Evolutionary conservation across 2,888 invertebrate species (phyloP).

Genomic region (Drosophila silvestris): DNA sequence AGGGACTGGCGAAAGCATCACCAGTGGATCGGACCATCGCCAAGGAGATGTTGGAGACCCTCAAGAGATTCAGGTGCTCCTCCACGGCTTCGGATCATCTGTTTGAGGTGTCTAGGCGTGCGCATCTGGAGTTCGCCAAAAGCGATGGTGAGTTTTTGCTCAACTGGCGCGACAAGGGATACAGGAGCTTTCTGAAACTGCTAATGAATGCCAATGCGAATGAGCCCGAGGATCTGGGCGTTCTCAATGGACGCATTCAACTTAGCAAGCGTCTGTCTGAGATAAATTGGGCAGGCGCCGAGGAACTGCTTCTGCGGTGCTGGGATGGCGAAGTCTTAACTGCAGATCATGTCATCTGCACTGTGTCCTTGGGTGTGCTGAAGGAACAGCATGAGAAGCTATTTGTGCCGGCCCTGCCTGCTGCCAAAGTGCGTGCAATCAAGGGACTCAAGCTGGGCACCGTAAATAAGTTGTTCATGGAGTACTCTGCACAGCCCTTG

Average conservation of each 20-base stretch:
- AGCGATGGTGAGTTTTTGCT: slow-evolving; percentile 90
- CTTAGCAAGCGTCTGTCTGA: slow-evolving; percentile 69
- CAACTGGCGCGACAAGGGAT: slow-evolving; percentile 92
- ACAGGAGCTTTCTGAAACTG: slow-evolving; percentile 88
- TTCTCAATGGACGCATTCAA: slow-evolving; percentile 78
- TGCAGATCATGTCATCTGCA: slow-evolving; percentile 88
- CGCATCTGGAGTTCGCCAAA: slow-evolving; percentile 87
- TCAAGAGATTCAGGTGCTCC: slow-evolving; percentile 85
- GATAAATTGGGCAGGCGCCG: slow-evolving; percentile 65
- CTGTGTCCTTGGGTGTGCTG: slow-evolving; percentile 87
- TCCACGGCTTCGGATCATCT: slow-evolving; percentile 88
- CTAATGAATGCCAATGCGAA: slow-evolving; percentile 85
- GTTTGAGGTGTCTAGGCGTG: slow-evolving; percentile 89
- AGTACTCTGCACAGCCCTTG: slow-evolving; percentile 87
- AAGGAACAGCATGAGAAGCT: slow-evolving; percentile 84
- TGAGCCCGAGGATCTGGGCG: slow-evolving; percentile 62
- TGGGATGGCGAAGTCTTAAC: slow-evolving; percentile 83
- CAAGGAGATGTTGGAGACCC: slow-evolving; percentile 87
- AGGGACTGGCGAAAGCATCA: slow-evolving; percentile 53
- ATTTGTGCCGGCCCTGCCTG: slow-evolving; percentile 86
- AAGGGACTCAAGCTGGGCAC: slow-evolving; percentile 87
- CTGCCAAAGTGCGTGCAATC: slow-evolving; percentile 86
- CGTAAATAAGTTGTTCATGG: slow-evolving; percentile 88
- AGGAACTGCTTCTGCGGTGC: slow-evolving; percentile 60
- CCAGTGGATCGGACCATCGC: slow-evolving; percentile 83